These are phyloP conservation scores for Rhineura floridana DNA, from an alignment of 2,113 vertebrate species.

Conservation along the genomic window DNA sequence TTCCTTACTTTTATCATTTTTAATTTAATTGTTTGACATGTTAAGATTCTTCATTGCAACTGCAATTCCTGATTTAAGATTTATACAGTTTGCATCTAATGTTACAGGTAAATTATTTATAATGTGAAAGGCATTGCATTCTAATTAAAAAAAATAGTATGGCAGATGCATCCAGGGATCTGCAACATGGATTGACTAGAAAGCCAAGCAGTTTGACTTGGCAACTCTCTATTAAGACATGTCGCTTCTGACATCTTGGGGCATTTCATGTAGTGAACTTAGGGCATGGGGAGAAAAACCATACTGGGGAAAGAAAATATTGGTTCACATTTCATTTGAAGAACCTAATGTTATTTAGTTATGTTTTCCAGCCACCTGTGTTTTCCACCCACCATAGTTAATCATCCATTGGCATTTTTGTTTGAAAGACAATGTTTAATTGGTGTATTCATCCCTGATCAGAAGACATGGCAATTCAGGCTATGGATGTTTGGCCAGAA, in stretches of 20 bases:
- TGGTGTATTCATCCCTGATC: not conserved
- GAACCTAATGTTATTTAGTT: slow-evolving; percentile 10
- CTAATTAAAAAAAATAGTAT: not conserved
- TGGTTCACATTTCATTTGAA: not conserved
- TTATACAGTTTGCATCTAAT: not conserved
- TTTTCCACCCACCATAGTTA: not conserved
- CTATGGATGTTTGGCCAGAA: not conserved
- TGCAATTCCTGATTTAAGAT: not conserved
- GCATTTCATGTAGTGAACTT: too few species aligned
- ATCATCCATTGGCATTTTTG: not conserved
- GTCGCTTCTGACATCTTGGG: not conserved
- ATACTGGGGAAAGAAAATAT: slow-evolving; percentile 16
- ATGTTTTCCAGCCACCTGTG: too few species aligned
- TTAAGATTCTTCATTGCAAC: not conserved
- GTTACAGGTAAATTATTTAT: not conserved
- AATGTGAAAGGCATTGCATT: not conserved
- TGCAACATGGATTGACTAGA: not conserved
- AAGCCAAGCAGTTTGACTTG: not conserved
- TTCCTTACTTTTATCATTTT: not conserved
- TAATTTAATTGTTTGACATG: not conserved
- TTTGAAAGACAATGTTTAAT: not conserved
- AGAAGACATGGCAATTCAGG: not conserved
- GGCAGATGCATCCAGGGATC: not conserved
- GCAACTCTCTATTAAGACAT: not conserved
- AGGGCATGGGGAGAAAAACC: not conserved